Conservation (phyloP, 2,888 invertebrate species). For the Melangyna quadrimaculata region DNA sequence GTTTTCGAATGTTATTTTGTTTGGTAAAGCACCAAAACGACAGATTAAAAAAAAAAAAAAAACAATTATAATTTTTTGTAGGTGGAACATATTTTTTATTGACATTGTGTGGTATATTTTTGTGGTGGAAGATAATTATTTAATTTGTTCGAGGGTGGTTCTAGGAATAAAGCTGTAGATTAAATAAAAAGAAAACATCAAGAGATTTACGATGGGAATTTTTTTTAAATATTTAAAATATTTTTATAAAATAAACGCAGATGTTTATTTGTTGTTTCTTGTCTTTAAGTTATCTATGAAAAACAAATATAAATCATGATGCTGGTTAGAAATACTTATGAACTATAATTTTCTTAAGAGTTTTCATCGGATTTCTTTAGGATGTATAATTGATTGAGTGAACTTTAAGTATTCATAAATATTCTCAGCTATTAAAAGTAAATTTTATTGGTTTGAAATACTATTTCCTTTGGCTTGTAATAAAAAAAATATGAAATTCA, state of each 20-base stretch:
- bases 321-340: neutral
- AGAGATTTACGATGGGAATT: slow-evolving; percentile 36
- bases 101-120: slow-evolving; percentile 8
- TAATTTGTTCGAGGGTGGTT: slow-evolving; percentile 42
- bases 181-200: neutral
- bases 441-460: neutral
- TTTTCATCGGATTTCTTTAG: neutral
- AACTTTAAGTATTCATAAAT: neutral
- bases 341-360: too few species aligned
- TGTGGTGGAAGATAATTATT: slow-evolving; percentile 29
- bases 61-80: neutral
- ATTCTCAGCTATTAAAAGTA: neutral
- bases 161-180: slow-evolving; percentile 13
- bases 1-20: slow-evolving; percentile 49
- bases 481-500: neutral
- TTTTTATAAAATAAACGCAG: slow-evolving; percentile 5
- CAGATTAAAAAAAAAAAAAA: neutral
- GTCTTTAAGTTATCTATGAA: neutral
- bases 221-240: neutral
- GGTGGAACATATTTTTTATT: slow-evolving; percentile 33
- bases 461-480: too few species aligned
- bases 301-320: neutral
- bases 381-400: neutral
- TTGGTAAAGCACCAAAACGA: neutral
- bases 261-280: neutral